phyloP scores from a whole-genome alignment of 1,140 invertebrate species.

The Hylyphantes graminicola region DNA sequence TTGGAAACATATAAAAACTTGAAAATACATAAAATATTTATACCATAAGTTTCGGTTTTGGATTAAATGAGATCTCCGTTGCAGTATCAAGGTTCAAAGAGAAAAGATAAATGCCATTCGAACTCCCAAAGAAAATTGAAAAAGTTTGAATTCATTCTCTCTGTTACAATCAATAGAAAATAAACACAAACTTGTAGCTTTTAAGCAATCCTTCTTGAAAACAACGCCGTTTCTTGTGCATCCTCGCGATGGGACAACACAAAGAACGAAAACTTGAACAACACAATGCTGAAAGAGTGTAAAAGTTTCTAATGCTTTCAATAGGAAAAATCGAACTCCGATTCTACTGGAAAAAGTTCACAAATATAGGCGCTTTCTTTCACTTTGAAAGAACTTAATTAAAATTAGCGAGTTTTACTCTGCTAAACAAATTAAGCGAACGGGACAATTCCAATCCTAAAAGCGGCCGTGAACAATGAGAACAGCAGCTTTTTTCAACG shows the following conservation, averaged over 20 bases:
- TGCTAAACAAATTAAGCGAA: slow-evolving; percentile 52
- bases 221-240: slow-evolving; percentile 7
- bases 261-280: slow-evolving; percentile 38
- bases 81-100: too few species aligned
- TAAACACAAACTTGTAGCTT: neutral
- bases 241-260: neutral
- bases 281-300: slow-evolving; percentile 10
- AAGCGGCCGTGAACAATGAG: slow-evolving; percentile 14
- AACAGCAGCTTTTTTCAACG: slow-evolving; percentile 9
- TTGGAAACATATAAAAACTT: too few species aligned
- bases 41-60: too few species aligned
- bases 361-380: slow-evolving; percentile 46
- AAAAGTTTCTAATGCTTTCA: slow-evolving; percentile 40
- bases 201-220: slow-evolving; percentile 22
- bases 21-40: too few species aligned
- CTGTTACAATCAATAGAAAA: neutral
- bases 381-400: slow-evolving; percentile 56
- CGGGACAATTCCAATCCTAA: slow-evolving; percentile 39
- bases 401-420: slow-evolving; percentile 54
- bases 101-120: too few species aligned
- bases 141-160: neutral
- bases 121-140: neutral
- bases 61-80: too few species aligned
- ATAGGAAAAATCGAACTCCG: slow-evolving; percentile 39
- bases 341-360: slow-evolving; percentile 25